Base-by-base conservation (phyloP, 2,797 vertebrate genomes). In the Eupleurogrammus muticus region DNA sequence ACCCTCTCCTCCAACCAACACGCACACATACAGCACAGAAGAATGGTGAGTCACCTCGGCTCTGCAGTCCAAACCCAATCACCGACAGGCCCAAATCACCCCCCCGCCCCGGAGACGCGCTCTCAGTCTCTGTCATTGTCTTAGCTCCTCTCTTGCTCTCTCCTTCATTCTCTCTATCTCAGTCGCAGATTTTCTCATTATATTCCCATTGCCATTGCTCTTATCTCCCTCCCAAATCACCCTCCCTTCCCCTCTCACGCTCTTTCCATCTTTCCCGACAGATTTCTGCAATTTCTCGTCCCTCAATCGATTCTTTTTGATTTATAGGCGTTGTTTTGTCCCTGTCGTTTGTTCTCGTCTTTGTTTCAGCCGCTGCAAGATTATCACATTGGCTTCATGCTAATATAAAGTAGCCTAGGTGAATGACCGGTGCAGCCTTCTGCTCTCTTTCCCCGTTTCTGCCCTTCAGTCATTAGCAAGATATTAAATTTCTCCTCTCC, bases 11-110 rank as follows among this genome's bases (percentile, higher is more conserved):
- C 63, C 47, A 13, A 48, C 34, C 66, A 55, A 65, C 63, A 55
- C 24, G 51, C 38, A 1, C 48, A 63, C 66, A 60, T n/a, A 32
- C 64, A 79, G 52, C 65, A 47, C 23, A 36, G 66, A 75, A 82
- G 83, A 73, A 53, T 66, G 77, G 85, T 88, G 87, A 88, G 79
- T 90, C 89, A 90, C 80, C 75, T 72, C 48, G 1, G 66, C 81
- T 83, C 70, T 52, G 81, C 35, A 65, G 60, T 53, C 79, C 70
- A 89, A 87, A 83, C 85, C 82, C 70, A 82, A 88, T 90, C 87
- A 87, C 68, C 40, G 42, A 53, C 61, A 51, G 79, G 59, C 70
- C 81, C 55, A 70, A 86, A 89, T 86, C 81, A 86, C 70, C 84
- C 78, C 20, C 49, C 49, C 48, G 46, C 71, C 69, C 63, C 66